A percentile compares a stretch with the other conserved stretches of the same genome.
phyloP scores from a whole-genome alignment of 2,797 vertebrate genomes.

The Falco naumanni region DNA sequence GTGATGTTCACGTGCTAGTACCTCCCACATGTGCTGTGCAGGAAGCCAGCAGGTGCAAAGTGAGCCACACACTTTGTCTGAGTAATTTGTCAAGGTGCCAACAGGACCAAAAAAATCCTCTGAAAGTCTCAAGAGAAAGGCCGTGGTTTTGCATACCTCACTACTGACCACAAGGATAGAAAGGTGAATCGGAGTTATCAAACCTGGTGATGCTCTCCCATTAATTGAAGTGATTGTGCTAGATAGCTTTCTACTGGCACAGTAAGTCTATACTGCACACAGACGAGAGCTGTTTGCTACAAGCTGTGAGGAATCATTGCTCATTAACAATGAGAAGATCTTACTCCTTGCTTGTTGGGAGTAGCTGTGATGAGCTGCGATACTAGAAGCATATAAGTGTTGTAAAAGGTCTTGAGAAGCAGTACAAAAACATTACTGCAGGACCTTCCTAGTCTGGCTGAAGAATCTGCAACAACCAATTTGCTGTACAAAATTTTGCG shows the following conservation, averaged over 20 bases:
- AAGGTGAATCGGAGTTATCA: neutral
- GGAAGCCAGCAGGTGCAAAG: slow-evolving; percentile 32
- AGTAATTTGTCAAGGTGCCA: neutral
- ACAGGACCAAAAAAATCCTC: neutral
- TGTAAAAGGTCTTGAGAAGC: neutral
- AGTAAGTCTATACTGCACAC: neutral
- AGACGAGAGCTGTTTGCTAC: neutral
- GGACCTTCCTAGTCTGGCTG: neutral
- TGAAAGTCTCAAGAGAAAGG: neutral
- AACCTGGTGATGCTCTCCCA: neutral
- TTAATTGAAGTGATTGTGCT: neutral
- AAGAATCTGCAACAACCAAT: neutral
- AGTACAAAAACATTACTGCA: neutral
- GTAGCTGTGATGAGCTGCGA: neutral
- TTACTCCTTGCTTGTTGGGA: neutral
- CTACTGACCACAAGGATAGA: neutral
- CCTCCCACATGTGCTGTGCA: slow-evolving; percentile 27
- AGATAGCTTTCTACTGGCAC: neutral
- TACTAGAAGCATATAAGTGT: neutral
- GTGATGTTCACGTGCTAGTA: neutral
- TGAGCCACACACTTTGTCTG: neutral
- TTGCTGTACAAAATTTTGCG: neutral
- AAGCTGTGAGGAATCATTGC: neutral
- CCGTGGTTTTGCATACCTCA: neutral
- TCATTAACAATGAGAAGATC: neutral